phyloP scores from a whole-genome alignment of 2,113 vertebrate species.

The Neolamprologus caudopunctatus region DNA sequence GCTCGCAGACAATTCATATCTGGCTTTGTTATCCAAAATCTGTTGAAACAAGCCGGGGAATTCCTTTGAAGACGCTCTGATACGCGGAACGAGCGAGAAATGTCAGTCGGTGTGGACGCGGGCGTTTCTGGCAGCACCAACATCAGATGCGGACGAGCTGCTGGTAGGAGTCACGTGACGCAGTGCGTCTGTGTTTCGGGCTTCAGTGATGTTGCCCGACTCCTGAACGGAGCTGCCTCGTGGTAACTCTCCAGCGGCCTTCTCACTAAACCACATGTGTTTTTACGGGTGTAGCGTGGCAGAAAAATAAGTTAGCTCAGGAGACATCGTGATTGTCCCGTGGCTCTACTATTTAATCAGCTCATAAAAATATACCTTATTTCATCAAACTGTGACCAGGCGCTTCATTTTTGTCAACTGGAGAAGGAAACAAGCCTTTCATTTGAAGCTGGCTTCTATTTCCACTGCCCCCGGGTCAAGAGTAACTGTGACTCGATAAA shows the following conservation, averaged over 20 bases:
- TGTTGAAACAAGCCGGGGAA: slow-evolving; percentile 11
- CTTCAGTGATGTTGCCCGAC: not conserved
- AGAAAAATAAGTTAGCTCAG: not conserved
- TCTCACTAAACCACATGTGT: not conserved
- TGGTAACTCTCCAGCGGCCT: slow-evolving; percentile 3
- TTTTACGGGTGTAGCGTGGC: not conserved
- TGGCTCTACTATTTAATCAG: not conserved
- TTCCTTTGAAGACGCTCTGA: not conserved
- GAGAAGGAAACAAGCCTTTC: not conserved
- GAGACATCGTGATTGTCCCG: not conserved
- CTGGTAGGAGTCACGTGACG: not conserved
- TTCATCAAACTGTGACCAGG: not conserved
- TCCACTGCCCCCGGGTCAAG: not conserved
- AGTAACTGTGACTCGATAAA: not conserved
- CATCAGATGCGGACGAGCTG: not conserved
- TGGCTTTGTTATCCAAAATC: not conserved
- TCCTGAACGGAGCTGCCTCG: slow-evolving; percentile 2
- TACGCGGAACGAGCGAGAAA: not conserved
- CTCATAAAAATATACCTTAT: not conserved
- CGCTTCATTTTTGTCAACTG: not conserved
- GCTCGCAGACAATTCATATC: not conserved
- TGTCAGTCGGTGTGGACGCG: not conserved
- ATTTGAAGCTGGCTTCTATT: not conserved
- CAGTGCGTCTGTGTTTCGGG: not conserved
- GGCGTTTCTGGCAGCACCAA: not conserved